A percentile compares a stretch with the other conserved stretches of the same genome.
These are phyloP conservation scores for Zootermopsis nevadensis DNA, from an alignment of 2,888 invertebrate genomes.

Conservation along the genomic window DNA sequence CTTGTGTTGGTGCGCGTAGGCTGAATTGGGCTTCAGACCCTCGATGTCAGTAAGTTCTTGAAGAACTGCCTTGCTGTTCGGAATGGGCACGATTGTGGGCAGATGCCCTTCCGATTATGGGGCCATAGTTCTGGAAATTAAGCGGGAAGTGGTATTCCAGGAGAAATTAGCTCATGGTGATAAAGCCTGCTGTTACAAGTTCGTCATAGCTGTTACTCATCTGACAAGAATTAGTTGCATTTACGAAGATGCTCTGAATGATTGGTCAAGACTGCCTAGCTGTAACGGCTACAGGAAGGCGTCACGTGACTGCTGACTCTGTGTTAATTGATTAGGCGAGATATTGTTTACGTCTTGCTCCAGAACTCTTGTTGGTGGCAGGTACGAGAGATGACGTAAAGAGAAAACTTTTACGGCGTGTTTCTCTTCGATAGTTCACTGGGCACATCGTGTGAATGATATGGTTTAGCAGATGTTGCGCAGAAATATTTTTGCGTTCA, in stretches of 20 bases:
- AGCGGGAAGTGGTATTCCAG: background rate
- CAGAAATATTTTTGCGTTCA: too few species aligned
- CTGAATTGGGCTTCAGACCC: too few species aligned
- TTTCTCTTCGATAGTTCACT: background rate
- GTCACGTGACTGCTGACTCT: background rate
- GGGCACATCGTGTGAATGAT: too few species aligned
- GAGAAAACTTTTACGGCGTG: constrained; percentile 13
- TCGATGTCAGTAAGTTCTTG: background rate
- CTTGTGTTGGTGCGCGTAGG: too few species aligned
- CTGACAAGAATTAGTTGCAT: background rate
- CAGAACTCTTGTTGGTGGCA: background rate
- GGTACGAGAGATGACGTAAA: background rate
- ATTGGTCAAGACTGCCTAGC: background rate
- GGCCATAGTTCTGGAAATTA: background rate
- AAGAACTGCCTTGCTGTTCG: background rate
- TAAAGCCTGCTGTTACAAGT: background rate
- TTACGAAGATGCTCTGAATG: background rate
- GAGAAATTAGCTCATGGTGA: background rate
- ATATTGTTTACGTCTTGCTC: background rate
- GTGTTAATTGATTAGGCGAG: background rate
- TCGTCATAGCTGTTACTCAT: background rate
- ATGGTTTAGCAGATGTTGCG: too few species aligned
- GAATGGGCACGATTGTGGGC: background rate
- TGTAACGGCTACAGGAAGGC: background rate
- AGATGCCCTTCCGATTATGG: background rate